Evolutionary conservation across 2,113 vertebrate genomes (phyloP), one percentile per base, ranked within the genome.

Genomic region (Anser brachyrhynchus): DNA sequence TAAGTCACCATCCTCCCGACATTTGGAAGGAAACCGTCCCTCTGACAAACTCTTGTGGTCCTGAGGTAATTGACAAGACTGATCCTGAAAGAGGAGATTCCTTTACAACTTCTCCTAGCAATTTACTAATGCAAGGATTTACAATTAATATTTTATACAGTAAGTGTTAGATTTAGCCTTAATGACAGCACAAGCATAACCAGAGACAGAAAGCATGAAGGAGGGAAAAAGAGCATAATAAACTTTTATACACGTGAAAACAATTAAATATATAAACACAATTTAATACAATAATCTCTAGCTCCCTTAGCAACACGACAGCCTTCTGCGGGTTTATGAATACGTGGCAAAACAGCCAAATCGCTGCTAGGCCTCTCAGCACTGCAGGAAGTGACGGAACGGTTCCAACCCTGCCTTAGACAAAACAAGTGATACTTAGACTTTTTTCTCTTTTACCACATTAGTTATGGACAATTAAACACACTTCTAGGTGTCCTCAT

Each of bases 381-480:
- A 2, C 52, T 87, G 13, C 89, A 89, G 84, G 91, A 94, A 93
- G 77, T 52, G 13, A 90, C 7, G 69, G 85, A 91, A 77, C 43
- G 59, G 65, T 35, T 97, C 80, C 80, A 89, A 78, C 3, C 37
- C 28, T 33, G 89, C 70, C 78, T 92, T 74, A 94, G 73, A 95
- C 91, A 94, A 94, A 95, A 92, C 57, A 92, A 95, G 29, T 2
- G 33, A 89, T 83, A 86, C 9, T 74, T 71, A 62, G 90, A 87
- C 61, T 78, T 90, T 64, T 64, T 51, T 46, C 43, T 78, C 73
- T 81, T 86, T 55, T 77, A 62, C 57, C n/a, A 39, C 3, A 0
- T 77, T 90, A 71, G 72, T 74, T 55, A 90, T 12, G 57, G 72
- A 64, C 69, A 84, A 84, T 64, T 51, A 51, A 90, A 64, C 37